These are phyloP conservation scores for Micrasema longulum DNA, from an alignment of 1,140 invertebrate genomes.

Conservation along the genomic window DNA sequence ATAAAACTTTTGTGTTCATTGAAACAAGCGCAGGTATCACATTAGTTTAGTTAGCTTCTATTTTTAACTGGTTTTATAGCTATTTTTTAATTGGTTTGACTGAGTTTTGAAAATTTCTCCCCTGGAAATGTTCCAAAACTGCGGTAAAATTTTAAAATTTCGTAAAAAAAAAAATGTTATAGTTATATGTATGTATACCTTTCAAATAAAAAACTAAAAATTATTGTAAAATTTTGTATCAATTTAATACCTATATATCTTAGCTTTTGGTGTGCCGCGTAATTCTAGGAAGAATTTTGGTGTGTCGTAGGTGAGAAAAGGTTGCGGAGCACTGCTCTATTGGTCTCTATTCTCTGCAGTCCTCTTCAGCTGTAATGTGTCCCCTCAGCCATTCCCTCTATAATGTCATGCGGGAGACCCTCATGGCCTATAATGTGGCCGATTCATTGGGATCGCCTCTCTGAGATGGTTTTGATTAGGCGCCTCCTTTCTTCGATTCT, in stretches of 20 bases:
- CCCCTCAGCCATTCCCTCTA: too few species aligned
- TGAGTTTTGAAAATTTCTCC: neutral
- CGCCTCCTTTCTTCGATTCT: too few species aligned
- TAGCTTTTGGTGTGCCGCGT: constrained; percentile 18
- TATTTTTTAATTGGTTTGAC: neutral
- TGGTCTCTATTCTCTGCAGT: too few species aligned
- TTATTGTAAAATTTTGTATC: constrained; percentile 9
- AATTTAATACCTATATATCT: constrained; percentile 21
- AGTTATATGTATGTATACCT: too few species aligned
- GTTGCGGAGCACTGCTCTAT: constrained; percentile 25
- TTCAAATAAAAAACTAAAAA: constrained; percentile 8
- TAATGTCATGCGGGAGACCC: too few species aligned
- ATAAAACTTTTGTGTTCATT: too few species aligned
- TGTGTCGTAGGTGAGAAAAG: constrained; percentile 15
- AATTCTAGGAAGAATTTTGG: constrained; percentile 15
- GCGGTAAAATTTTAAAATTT: too few species aligned
- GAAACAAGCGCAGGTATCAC: neutral
- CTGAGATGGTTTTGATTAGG: too few species aligned
- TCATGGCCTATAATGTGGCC: too few species aligned
- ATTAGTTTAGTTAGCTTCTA: neutral
- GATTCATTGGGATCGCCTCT: too few species aligned
- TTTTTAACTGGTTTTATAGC: neutral
- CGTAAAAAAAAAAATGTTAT: too few species aligned
- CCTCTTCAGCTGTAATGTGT: too few species aligned
- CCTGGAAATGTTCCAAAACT: neutral